Evolutionary conservation across 2,888 invertebrate genomes (phyloP), one percentile per base, ranked within the genome.

Genomic region (Augochlorella aurata): DNA sequence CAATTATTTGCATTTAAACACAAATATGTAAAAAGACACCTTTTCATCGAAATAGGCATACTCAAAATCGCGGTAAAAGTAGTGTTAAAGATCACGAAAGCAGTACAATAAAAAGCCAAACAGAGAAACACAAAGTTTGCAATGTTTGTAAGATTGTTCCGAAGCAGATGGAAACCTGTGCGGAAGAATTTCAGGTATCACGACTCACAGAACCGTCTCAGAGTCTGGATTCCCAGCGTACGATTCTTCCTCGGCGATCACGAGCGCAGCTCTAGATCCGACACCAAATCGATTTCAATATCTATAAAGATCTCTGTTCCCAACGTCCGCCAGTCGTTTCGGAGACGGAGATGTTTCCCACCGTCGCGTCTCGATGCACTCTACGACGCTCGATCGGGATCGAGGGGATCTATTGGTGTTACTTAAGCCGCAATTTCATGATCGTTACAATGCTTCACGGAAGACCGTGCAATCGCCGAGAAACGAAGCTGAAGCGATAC

Each of bases 201-300:
- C 9, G 63, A 63, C 29, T 1, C 38, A 38, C 3, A 7, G 38
- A 38, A 38, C 18, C 38, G 63, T 63, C 38, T n/a, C 38, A 29
- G 18, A 38, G 9, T 38, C 63, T 63, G 63, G 63, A 38, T 63
- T 63, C 63, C 63, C 38, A 63, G 10, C 18, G 10, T 38, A 18
- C 38, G 38, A 38, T 63, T 3, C 38, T 63, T 18, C 38, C 38
- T 16, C 63, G 38, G 18, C 63, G 38, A 63, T 63, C 63, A 63
- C 63, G 63, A 63, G 38, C 63, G 38, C 18, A 29, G 18, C 18
- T 63, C 63, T 38, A 29, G 79, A 52, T 71, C 67, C 73, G 52
- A 71, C 74, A 68, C 65, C 74, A 75, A 83, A 83, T 78, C 78
- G 83, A 83, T 82, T 82, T 83, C 83, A 77, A 83, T 82, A 74